Percentiles rank a stretch among this genome's conserved stretches.
Conservation (phyloP, 2,797 vertebrate genomes). For the Spea hammondii region DNA sequence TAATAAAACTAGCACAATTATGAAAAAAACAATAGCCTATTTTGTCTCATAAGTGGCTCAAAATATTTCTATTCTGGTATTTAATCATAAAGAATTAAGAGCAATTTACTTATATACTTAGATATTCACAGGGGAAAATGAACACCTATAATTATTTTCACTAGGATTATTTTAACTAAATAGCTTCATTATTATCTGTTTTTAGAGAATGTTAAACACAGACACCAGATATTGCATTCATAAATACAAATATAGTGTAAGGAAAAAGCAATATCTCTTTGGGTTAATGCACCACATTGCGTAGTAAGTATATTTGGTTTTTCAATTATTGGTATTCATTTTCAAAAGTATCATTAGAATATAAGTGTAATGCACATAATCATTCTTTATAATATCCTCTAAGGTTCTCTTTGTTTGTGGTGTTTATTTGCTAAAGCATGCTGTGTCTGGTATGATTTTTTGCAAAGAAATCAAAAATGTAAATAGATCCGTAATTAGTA, state of each 20-base stretch:
- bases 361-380: constrained; percentile 2
- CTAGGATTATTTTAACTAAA: not conserved
- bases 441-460: constrained; percentile 7
- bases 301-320: not conserved
- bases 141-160: not conserved
- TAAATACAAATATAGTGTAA: not conserved
- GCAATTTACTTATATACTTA: not conserved
- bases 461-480: not conserved
- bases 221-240: not conserved
- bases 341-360: not conserved
- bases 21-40: too few relatives aligned
- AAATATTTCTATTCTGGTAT: too few relatives aligned
- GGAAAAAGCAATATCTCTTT: not conserved
- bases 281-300: not conserved
- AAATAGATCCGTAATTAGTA: not conserved
- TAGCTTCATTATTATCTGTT: not conserved
- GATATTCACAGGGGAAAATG: not conserved
- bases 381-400: not conserved
- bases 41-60: too few relatives aligned
- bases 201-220: not conserved
- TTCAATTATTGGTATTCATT: constrained; percentile 19
- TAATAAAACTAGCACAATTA: too few relatives aligned
- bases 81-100: not conserved
- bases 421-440: not conserved
- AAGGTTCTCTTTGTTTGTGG: not conserved